Conservation (phyloP, 1,140 invertebrate genomes). For the Apis mellifera region Amel_HAv3.1 CM009946.2:2001501-2002000, state of each 20-base stretch:
- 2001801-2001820: background rate
- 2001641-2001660: background rate
- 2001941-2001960: slow-evolving; percentile 66
- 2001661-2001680: background rate
- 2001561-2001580: background rate
- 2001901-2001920: slow-evolving; percentile 67
- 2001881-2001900: slow-evolving; percentile 74
- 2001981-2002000: slow-evolving; percentile 2
- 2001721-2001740: background rate
- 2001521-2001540: slow-evolving; percentile 30
- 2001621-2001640: background rate
- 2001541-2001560: background rate
- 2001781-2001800: background rate
- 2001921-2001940: slow-evolving; percentile 78
- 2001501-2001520: background rate
- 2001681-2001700: background rate
- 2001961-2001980: slow-evolving; percentile 58
- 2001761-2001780: background rate
- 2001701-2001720: background rate
- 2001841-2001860: background rate
- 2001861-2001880: slow-evolving; percentile 36
- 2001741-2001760: background rate
- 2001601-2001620: background rate
- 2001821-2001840: background rate
- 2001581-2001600: background rate